Evolutionary conservation across 2,113 vertebrate genomes (phyloP), one percentile per base, ranked within the genome.

Genomic region (Pluvialis apricaria): DNA sequence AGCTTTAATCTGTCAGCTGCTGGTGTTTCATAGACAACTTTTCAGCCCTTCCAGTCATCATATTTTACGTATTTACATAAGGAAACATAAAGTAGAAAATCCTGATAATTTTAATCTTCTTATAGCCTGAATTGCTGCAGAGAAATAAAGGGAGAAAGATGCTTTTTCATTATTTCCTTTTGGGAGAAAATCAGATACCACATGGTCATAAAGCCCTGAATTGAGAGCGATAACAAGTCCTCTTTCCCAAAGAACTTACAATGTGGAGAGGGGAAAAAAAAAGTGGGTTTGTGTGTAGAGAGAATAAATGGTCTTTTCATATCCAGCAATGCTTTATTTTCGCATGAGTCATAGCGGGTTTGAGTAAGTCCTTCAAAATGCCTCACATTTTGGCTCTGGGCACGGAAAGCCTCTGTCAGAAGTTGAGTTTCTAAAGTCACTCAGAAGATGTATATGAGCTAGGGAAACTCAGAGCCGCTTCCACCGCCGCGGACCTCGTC

Each of bases 291-390:
- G 79, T 90, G 70, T 73, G 38, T 77, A 78, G 64, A 83, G 71
- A 20, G 81, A 18, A 95, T 91, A 95, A 96, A 94, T 83, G 87
- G 71, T 51, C 91, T 90, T 96, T 97, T 95, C 89, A 97, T 86
- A 91, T 38, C 71, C 91, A 94, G 81, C 90, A 95, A 88, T 71
- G 84, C 87, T 94, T 94, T 95, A 92, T 96, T 97, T 97, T 97
- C 8, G 6, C 69, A 90, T 95, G 93, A 97, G 62, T 96, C 96
- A 90, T 32, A 73, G 93, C 1, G 65, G 84, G 84, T 88, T 93
- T 94, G 68, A 94, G 68, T 60, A 91, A 92, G 89, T 91, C 58
- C 82, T 88, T 90, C 90, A 86, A 95, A 96, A 95, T 36, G 66
- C 66, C 47, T 90, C 82, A 47, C n/a, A 82, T 82, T 89, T 82